Conservation (phyloP, 2,888 invertebrate species). For the Anorthoa munda region DNA sequence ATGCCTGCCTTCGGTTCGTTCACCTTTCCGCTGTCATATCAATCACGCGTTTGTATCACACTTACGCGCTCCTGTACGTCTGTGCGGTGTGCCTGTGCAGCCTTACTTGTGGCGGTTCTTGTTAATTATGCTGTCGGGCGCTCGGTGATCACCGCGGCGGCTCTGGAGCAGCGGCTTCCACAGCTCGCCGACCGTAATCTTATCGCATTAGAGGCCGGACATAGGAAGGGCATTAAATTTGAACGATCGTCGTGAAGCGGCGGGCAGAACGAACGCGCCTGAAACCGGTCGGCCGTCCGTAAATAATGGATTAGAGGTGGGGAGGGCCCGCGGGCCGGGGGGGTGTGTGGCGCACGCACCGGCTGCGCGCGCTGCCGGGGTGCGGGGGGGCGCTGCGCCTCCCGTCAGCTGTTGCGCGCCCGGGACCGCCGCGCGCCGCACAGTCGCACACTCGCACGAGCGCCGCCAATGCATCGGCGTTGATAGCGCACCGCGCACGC, state of each 20-base stretch:
- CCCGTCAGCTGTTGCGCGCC: conserved; percentile 91
- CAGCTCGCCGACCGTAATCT: conserved; percentile 83
- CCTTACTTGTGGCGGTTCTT: conserved; percentile 46
- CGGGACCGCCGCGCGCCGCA: conserved; percentile 84
- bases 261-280: conserved; percentile 88
- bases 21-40: conserved; percentile 76
- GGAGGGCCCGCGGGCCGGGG: conserved; percentile 79
- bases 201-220: conserved; percentile 89
- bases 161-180: conserved; percentile 64
- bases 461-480: conserved; percentile 90
- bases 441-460: conserved; percentile 70
- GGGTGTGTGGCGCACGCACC: conserved; percentile 85
- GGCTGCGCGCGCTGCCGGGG: conserved; percentile 85
- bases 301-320: conserved; percentile 90
- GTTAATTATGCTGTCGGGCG: conserved; percentile 60
- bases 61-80: conserved; percentile 63
- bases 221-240: conserved; percentile 91
- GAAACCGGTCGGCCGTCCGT: conserved; percentile 90
- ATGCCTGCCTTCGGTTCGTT: conserved; percentile 79
- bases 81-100: conserved; percentile 37
- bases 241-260: conserved; percentile 87
- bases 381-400: conserved; percentile 83
- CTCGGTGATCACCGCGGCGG: conserved; percentile 43
- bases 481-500: conserved; percentile 85
- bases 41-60: conserved; percentile 71